phyloP scores from a whole-genome alignment of 2,797 vertebrate genomes.

The Semotilus atromaculatus region DNA sequence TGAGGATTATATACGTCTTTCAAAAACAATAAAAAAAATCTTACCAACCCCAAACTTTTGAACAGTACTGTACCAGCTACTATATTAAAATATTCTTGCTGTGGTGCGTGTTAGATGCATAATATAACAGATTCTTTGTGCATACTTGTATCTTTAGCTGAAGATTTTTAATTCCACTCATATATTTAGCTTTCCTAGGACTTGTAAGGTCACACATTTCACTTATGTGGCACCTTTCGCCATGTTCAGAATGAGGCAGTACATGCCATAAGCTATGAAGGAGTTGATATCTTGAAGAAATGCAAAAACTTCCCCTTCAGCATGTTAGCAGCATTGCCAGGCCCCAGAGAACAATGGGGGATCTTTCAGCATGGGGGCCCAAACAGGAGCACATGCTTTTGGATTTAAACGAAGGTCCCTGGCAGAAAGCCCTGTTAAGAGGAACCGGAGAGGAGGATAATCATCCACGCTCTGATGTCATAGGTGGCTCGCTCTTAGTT shows the following conservation, averaged over 20 bases:
- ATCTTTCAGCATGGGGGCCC: constrained; percentile 54
- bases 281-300: constrained; percentile 63
- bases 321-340: constrained; percentile 50
- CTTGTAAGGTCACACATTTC: constrained; percentile 23
- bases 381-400: constrained; percentile 40
- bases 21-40: neutral
- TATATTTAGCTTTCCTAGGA: neutral
- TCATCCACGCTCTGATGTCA: constrained; percentile 49
- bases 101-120: neutral
- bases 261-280: constrained; percentile 51
- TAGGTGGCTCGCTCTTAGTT: constrained; percentile 46
- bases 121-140: neutral
- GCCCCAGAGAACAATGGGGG: constrained; percentile 68
- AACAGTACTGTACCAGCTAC: neutral
- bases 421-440: constrained; percentile 48
- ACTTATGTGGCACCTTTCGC: neutral
- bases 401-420: constrained; percentile 53
- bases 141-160: neutral
- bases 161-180: neutral
- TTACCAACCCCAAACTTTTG: too few relatives aligned
- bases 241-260: constrained; percentile 55
- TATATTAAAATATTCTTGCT: neutral
- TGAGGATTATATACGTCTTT: neutral
- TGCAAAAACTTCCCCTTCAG: constrained; percentile 61
- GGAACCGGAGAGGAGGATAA: constrained; percentile 54